These are phyloP conservation scores for Cygnus olor DNA, from an alignment of 2,797 vertebrate species.

Conservation along the genomic window DNA sequence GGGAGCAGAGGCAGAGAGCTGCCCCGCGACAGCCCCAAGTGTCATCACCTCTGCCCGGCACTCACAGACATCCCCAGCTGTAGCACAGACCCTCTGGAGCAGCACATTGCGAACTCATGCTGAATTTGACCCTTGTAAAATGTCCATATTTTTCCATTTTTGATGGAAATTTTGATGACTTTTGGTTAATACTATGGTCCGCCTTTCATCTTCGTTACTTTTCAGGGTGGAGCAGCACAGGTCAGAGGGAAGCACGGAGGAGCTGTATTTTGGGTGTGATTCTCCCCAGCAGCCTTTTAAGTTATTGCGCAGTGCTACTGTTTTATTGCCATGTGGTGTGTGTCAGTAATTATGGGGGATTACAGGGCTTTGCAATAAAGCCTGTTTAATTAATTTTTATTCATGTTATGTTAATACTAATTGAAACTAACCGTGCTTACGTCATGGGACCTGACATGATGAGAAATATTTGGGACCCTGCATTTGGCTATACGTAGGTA, in stretches of 20 bases:
- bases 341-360: not conserved
- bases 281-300: not conserved
- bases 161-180: not conserved
- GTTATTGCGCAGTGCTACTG: fast-evolving
- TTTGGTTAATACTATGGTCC: not conserved
- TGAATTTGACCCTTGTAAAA: not conserved
- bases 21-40: not conserved
- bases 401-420: not conserved
- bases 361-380: not conserved
- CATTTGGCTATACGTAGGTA: not conserved
- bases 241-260: not conserved
- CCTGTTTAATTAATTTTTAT: not conserved
- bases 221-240: not conserved
- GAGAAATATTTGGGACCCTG: not conserved
- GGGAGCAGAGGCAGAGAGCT: not conserved
- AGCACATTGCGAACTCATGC: not conserved
- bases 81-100: not conserved
- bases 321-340: not conserved
- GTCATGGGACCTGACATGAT: not conserved
- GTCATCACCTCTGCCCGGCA: fast-evolving
- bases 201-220: not conserved
- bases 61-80: fast-evolving
- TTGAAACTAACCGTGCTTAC: not conserved
- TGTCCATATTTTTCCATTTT: too few relatives aligned
- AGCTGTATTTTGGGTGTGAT: not conserved